phyloP scores from a whole-genome alignment of 1,140 invertebrate genomes.

The Drosophila watanabei region DNA sequence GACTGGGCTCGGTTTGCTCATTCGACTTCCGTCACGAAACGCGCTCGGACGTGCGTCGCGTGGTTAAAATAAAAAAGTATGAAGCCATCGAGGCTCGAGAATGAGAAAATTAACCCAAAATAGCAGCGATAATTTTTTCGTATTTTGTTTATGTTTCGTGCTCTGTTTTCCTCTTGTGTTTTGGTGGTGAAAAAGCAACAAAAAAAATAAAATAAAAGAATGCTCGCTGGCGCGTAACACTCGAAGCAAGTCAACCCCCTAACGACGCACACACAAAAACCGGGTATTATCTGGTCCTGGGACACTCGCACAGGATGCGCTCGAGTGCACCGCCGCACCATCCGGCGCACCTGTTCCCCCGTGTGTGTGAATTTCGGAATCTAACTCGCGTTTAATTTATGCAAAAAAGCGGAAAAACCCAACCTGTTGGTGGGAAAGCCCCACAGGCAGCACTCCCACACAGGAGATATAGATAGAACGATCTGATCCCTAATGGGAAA shows the following conservation, averaged over 20 bases:
- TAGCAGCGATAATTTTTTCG: slow-evolving; percentile 39
- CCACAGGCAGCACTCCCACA: slow-evolving; percentile 60
- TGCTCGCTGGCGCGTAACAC: slow-evolving; percentile 59
- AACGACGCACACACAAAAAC: not conserved
- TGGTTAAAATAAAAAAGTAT: slow-evolving; percentile 20
- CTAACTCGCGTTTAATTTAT: slow-evolving; percentile 57
- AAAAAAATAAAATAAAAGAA: not conserved
- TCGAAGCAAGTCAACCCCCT: slow-evolving; percentile 32
- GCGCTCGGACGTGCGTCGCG: slow-evolving; percentile 70
- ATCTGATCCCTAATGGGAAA: not conserved
- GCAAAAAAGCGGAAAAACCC: slow-evolving; percentile 69
- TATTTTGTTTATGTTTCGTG: slow-evolving; percentile 54
- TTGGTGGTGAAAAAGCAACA: slow-evolving; percentile 8
- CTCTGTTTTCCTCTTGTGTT: slow-evolving; percentile 36
- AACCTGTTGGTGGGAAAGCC: slow-evolving; percentile 61
- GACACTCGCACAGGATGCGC: slow-evolving; percentile 67
- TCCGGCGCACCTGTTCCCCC: slow-evolving; percentile 66
- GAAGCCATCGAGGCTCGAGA: not conserved
- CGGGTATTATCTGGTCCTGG: slow-evolving; percentile 23
- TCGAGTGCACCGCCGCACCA: slow-evolving; percentile 48
- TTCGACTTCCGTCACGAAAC: slow-evolving; percentile 78
- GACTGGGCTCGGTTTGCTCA: slow-evolving; percentile 61
- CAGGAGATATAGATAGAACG: too few species aligned
- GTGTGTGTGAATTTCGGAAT: slow-evolving; percentile 48
- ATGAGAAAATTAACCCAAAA: slow-evolving; percentile 28